A percentile compares a stretch with the other conserved stretches of the same genome.
Conservation (phyloP, 92 coral and sea anemone genomes). For the Palythoa grandis region DNA sequence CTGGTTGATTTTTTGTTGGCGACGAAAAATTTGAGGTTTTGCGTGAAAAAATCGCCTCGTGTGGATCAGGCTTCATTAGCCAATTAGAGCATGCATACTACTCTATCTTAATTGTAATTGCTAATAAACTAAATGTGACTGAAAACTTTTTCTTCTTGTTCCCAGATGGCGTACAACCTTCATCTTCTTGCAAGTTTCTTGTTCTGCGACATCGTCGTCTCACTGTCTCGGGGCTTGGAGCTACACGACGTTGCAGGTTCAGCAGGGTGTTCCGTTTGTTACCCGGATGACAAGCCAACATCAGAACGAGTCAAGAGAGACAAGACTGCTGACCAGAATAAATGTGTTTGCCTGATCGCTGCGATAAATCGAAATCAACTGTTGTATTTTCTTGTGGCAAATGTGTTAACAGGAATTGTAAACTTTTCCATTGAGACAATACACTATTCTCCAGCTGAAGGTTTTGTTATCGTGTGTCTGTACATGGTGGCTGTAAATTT, state of each 20-base stretch:
- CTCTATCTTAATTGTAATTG: not conserved
- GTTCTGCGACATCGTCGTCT: slow-evolving; percentile 69
- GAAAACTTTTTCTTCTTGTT: not conserved
- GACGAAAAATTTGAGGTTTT: too few relatives aligned
- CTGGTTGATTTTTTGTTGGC: too few relatives aligned
- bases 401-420: slow-evolving; percentile 81
- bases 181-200: slow-evolving; percentile 82
- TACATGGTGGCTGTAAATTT: slow-evolving; percentile 69
- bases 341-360: slow-evolving; percentile 77
- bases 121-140: not conserved
- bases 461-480: slow-evolving; percentile 64
- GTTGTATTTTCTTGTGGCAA: slow-evolving; percentile 81
- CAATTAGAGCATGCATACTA: not conserved
- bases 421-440: slow-evolving; percentile 84
- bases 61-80: not conserved
- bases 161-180: slow-evolving; percentile 86
- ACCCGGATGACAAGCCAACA: slow-evolving; percentile 36
- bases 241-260: slow-evolving; percentile 42
- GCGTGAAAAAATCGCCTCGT: too few relatives aligned
- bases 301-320: slow-evolving; percentile 43
- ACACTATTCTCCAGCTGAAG: slow-evolving; percentile 60
- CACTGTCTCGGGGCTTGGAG: slow-evolving; percentile 46
- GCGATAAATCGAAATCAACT: slow-evolving; percentile 89
- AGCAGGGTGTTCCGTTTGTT: slow-evolving; percentile 76
- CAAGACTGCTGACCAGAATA: slow-evolving; percentile 22